Conservation (phyloP, 2,888 invertebrate species). For the Drosophila meridionalis region DNA sequence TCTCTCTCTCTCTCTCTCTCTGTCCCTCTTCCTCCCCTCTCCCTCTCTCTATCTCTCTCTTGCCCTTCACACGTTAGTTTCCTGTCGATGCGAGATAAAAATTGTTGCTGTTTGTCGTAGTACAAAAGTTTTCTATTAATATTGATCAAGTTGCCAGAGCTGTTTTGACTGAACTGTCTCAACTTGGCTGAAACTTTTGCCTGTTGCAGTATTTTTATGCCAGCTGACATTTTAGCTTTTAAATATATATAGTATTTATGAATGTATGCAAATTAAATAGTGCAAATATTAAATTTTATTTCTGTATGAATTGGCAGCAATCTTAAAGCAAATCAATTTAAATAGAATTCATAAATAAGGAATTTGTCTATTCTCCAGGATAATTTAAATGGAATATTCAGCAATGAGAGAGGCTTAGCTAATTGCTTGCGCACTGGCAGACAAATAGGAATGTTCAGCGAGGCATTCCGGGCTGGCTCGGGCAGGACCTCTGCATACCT, state of each 20-base stretch:
- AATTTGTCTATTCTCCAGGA: neutral
- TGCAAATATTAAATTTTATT: neutral
- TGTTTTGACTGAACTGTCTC: conserved; percentile 1
- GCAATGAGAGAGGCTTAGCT: neutral
- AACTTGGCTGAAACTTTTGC: neutral
- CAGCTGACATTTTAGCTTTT: neutral
- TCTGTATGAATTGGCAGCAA: neutral
- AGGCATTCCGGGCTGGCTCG: neutral
- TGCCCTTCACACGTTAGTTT: conserved; percentile 2
- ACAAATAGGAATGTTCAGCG: neutral
- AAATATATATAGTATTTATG: neutral
- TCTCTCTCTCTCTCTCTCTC: neutral
- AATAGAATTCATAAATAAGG: neutral
- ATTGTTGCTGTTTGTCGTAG: conserved; percentile 4
- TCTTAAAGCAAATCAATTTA: neutral
- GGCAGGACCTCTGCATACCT: conserved; percentile 3
- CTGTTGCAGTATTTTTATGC: neutral
- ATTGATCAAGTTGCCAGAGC: conserved; percentile 1
- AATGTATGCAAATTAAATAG: neutral
- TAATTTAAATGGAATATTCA: neutral
- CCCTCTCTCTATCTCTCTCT: no score
- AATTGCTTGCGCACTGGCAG: neutral
- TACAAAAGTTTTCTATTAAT: conserved; percentile 11
- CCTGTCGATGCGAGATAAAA: conserved; percentile 16
- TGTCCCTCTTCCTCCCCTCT: no score